Evolutionary conservation across 2,113 vertebrate species (phyloP), one percentile per base, ranked within the genome.

Genomic region (Sarotherodon lohbergeri): DNA sequence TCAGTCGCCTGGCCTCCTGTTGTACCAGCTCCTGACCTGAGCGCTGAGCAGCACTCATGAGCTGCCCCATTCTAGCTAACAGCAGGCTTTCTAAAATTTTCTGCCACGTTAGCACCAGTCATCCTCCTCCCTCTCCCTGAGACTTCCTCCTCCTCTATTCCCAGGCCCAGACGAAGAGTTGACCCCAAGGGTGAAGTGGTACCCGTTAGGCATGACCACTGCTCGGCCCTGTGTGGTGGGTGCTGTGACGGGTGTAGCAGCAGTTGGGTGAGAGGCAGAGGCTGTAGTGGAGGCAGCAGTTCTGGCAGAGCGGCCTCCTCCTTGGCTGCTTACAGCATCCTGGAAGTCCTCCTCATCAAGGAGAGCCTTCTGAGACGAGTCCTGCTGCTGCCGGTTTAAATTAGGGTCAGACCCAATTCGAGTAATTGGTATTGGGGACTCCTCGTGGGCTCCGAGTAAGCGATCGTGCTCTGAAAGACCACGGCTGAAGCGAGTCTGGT

Each of bases 391-490:
- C 79, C 96, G 97, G 41, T 96, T 97, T 91, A 98, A 92, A 92
- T 96, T 97, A 5, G 98, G 97, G 95, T 99, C 98, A 0, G 98
- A 98, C 84, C 98, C 96, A 0, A 97, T 98, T 54, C 97, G 97
- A 59, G 97, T 96, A 90, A 97, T 93, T 1, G 96, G 94, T 8
- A 96, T 93, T 4, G 94, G 93, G 11, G 97, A 92, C 10, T 95
- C 96, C 76, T 94, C 76, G 6, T 83, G 82, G 48, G 95, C 95
- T 56, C 96, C 93, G 16, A 97, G 94, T 90, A 98, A 92, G 6
- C 97, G 94, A 3, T 98, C 97, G 87, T 98, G 98, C 96, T 98
- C 98, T 1, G 98, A 99, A 88, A 97, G 95, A 81, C 97, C 98
- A 1, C 97, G 97, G 94, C 98, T 97, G 92, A 98, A 96, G 78